Evolutionary conservation across 2,113 vertebrate species (phyloP).

Genomic region (Cairina moschata): DNA sequence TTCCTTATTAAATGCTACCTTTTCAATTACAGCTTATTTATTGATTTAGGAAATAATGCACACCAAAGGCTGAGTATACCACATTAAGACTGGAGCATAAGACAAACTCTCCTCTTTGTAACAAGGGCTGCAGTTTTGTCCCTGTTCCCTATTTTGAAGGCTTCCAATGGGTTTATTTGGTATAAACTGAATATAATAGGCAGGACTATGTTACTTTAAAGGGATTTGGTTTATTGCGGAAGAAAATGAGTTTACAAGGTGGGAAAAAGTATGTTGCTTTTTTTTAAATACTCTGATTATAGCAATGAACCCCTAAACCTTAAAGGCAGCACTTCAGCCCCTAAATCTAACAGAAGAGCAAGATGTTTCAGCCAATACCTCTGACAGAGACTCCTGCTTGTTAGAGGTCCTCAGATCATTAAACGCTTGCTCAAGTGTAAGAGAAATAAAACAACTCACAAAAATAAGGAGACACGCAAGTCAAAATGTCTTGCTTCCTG

Average conservation of each 20-base stretch:
- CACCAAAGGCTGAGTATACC: background rate
- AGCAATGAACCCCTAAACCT: background rate
- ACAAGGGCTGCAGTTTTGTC: background rate
- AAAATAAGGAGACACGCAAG: background rate
- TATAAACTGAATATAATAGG: background rate
- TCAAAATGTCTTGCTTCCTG: constrained; percentile 6
- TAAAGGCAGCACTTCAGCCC: background rate
- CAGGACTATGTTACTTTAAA: background rate
- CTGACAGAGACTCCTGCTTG: background rate
- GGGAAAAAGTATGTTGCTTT: too few relatives aligned
- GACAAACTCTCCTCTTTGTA: background rate
- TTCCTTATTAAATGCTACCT: constrained; percentile 59
- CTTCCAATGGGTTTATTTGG: background rate
- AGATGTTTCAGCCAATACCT: constrained; percentile 5
- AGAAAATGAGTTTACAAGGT: too few relatives aligned
- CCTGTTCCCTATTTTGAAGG: background rate
- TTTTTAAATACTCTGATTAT: background rate
- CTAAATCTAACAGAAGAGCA: background rate
- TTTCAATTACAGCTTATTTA: constrained; percentile 58
- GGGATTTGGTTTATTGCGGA: background rate
- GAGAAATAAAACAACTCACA: constrained; percentile 27
- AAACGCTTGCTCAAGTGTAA: constrained; percentile 28
- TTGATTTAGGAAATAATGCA: constrained; percentile 32
- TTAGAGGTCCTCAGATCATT: background rate
- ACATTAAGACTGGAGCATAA: background rate